These are phyloP conservation scores for Sebastes nivosus DNA, from an alignment of 2,797 vertebrate species.

Conservation along the genomic window DNA sequence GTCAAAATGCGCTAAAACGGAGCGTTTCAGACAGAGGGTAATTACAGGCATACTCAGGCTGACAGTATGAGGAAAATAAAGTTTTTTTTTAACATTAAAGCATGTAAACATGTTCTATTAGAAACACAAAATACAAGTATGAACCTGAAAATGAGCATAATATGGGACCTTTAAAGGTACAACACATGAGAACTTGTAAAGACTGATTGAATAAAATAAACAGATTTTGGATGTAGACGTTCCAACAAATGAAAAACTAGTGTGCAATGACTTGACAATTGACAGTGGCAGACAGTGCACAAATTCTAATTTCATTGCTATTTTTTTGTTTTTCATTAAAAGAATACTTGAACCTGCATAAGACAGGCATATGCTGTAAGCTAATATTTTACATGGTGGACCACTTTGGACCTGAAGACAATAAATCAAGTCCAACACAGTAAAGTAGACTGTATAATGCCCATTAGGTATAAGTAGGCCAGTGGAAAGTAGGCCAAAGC, in stretches of 20 bases:
- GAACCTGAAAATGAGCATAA: too few relatives aligned
- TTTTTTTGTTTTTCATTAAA: not conserved
- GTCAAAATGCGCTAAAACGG: too few relatives aligned
- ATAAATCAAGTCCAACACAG: not conserved
- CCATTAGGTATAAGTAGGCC: constrained; percentile 11
- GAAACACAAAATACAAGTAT: too few relatives aligned
- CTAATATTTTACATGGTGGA: not conserved
- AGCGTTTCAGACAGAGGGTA: too few relatives aligned
- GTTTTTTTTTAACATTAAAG: too few relatives aligned
- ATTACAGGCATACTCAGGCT: too few relatives aligned
- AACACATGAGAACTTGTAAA: not conserved
- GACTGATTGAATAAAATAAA: not conserved
- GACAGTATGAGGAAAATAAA: too few relatives aligned
- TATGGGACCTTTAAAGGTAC: not conserved
- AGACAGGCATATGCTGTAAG: not conserved
- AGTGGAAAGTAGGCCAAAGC: constrained; percentile 35
- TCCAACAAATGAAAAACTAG: not conserved
- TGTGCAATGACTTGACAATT: not conserved
- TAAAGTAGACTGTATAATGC: not conserved
- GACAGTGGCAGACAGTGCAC: too few relatives aligned
- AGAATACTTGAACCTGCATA: not conserved
- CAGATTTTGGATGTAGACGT: not conserved
- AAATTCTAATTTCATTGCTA: not conserved
- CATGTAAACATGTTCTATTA: too few relatives aligned
- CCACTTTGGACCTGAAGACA: not conserved